Conservation (phyloP, 1,140 invertebrate species). For the Drosophila santomea region DNA sequence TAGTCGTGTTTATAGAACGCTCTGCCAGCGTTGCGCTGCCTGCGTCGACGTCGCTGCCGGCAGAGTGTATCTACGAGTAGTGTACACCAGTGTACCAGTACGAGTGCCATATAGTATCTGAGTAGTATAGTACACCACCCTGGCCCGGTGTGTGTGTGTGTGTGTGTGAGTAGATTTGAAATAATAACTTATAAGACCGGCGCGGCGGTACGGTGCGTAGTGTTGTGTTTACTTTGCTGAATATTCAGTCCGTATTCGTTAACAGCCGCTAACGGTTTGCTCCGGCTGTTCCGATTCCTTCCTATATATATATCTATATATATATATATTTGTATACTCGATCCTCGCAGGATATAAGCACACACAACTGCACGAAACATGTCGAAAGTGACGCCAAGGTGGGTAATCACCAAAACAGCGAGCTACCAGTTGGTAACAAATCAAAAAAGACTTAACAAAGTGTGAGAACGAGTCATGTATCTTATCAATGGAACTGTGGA, state of each 20-base stretch:
- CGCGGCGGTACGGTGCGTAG: conserved; percentile 50
- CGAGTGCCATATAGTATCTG: conserved; percentile 14
- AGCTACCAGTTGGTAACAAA: conserved; percentile 26
- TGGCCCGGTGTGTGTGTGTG: too few relatives aligned
- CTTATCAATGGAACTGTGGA: conserved; percentile 21
- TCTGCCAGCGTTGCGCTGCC: conserved; percentile 7
- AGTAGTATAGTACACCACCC: too few relatives aligned
- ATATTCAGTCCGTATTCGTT: conserved; percentile 76
- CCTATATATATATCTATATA: not conserved
- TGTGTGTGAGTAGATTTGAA: conserved; percentile 55
- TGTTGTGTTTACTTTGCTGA: conserved; percentile 75
- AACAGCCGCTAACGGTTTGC: conserved; percentile 80
- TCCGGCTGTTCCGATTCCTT: conserved; percentile 9
- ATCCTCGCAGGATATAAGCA: not conserved
- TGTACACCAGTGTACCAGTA: not conserved
- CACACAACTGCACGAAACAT: not conserved
- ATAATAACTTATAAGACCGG: conserved; percentile 80
- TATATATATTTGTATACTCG: not conserved
- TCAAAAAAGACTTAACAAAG: not conserved
- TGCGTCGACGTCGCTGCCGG: not conserved
- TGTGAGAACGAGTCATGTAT: conserved; percentile 1
- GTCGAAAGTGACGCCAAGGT: conserved; percentile 45
- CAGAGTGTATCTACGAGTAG: conserved; percentile 35
- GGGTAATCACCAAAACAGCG: not conserved
- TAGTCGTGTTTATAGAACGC: conserved; percentile 35